These are phyloP conservation scores for Clarias laeviceps DNA, from an alignment of 2,797 vertebrate species.

Conservation along the genomic window DNA sequence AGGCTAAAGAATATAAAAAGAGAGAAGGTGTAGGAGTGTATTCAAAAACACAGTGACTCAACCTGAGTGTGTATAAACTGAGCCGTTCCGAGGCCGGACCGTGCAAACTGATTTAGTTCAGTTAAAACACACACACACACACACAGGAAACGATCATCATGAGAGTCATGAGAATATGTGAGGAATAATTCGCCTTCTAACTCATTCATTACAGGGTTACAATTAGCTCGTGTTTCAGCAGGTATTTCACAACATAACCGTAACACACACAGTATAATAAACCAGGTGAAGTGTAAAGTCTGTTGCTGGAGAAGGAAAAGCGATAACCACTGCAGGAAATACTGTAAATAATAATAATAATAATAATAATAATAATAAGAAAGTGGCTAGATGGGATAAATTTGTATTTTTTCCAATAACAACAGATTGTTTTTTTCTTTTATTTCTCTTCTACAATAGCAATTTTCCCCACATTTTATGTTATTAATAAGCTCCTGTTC, in stretches of 20 bases:
- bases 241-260: not conserved
- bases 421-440: not conserved
- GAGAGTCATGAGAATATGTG: not conserved
- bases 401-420: not conserved
- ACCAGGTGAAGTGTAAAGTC: not conserved
- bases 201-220: too few species aligned
- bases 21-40: not conserved
- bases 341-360: not conserved
- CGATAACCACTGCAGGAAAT: too few species aligned
- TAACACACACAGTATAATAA: too few species aligned
- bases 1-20: not conserved
- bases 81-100: not conserved
- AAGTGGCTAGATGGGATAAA: not conserved
- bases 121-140: not conserved
- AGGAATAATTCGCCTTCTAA: not conserved
- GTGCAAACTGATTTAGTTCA: not conserved
- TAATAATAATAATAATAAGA: not conserved
- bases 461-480: too few species aligned
- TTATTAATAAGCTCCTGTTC: not conserved
- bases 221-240: not conserved
- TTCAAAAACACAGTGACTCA: constrained; percentile 19
- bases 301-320: not conserved
- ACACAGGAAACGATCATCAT: not conserved
- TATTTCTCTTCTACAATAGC: not conserved
- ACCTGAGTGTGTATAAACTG: constrained; percentile 8